A percentile compares a stretch with the other conserved stretches of the same genome.
phyloP scores from a whole-genome alignment of 2,113 vertebrate genomes.

The Diphyllodes magnificus region DNA sequence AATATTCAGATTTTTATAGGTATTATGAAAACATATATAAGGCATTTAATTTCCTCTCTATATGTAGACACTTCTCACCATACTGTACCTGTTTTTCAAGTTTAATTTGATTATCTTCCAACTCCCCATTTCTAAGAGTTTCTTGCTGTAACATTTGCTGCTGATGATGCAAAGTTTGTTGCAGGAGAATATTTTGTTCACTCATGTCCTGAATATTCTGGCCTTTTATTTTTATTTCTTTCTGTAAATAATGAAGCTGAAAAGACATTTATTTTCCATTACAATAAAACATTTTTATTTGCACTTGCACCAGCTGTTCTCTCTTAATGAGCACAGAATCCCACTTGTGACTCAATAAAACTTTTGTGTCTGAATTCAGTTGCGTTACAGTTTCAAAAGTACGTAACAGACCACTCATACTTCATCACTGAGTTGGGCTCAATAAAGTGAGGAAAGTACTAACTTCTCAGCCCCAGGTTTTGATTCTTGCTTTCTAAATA shows the following conservation, averaged over 20 bases:
- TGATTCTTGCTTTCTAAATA: background rate
- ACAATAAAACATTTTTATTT: background rate
- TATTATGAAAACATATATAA: background rate
- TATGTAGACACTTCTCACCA: background rate
- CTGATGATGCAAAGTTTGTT: slow-evolving; percentile 84
- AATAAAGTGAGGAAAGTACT: background rate
- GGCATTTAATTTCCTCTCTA: background rate
- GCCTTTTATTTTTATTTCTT: slow-evolving; percentile 77
- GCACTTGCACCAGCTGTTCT: background rate
- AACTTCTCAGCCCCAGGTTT: background rate
- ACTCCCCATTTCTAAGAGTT: slow-evolving; percentile 79
- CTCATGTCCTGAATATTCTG: slow-evolving; percentile 74
- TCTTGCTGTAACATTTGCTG: slow-evolving; percentile 92
- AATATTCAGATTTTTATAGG: background rate
- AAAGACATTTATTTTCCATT: slow-evolving; percentile 39
- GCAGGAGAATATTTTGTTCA: slow-evolving; percentile 84
- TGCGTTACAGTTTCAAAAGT: background rate
- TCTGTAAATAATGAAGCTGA: slow-evolving; percentile 83
- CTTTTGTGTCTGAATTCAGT: background rate
- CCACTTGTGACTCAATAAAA: background rate
- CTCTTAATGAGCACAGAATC: background rate
- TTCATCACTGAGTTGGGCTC: background rate
- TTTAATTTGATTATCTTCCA: slow-evolving; percentile 86
- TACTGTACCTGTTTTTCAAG: slow-evolving; percentile 83
- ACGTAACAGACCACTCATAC: background rate